These are phyloP conservation scores for Cirrhinus molitorella DNA, from an alignment of 2,797 vertebrate genomes.

Conservation along the genomic window DNA sequence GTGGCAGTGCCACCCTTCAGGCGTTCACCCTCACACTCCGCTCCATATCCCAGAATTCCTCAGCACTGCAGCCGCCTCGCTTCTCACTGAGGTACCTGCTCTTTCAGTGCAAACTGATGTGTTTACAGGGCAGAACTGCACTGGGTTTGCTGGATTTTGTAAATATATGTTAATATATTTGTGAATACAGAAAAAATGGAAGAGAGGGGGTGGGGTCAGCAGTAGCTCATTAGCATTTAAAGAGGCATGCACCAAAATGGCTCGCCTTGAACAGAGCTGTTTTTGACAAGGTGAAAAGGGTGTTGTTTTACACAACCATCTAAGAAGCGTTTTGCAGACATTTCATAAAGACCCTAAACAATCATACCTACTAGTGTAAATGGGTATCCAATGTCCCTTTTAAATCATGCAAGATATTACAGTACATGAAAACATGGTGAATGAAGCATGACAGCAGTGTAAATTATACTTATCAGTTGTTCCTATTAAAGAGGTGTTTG, in stretches of 20 bases:
- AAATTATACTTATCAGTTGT: neutral
- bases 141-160: neutral
- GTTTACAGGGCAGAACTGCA: neutral
- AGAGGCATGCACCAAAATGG: neutral
- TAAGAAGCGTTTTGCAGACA: neutral
- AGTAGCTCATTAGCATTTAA: neutral
- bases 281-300: too few relatives aligned
- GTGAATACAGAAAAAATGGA: neutral
- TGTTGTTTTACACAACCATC: too few relatives aligned
- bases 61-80: slow-evolving; percentile 85
- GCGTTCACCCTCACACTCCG: slow-evolving; percentile 92
- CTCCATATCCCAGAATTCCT: slow-evolving; percentile 90
- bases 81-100: slow-evolving; percentile 90
- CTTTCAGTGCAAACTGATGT: neutral
- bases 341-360: neutral
- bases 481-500: too few relatives aligned
- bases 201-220: neutral
- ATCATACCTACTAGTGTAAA: neutral
- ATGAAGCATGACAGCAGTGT: neutral
- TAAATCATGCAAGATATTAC: neutral
- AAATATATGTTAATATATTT: neutral
- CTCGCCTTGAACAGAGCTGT: neutral
- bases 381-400: neutral
- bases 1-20: slow-evolving; percentile 90
- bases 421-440: neutral